A percentile compares a stretch with the other conserved stretches of the same genome.
Conservation (phyloP, 1,140 invertebrate species). For the Drosophila prosaltans region DNA sequence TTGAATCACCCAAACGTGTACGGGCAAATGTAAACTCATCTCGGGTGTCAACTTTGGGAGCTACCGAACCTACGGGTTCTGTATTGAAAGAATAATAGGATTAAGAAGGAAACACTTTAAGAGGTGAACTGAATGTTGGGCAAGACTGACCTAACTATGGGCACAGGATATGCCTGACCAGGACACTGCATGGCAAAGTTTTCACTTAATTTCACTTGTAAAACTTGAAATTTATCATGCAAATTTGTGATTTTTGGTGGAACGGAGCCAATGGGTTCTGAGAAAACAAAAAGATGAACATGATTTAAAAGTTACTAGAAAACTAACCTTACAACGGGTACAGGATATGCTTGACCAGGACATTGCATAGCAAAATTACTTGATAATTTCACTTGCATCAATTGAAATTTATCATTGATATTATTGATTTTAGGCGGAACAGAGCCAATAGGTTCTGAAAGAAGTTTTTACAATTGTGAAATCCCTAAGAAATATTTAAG, state of each 20-base stretch:
- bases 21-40: conserved; percentile 83
- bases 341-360: conserved; percentile 86
- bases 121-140: conserved; percentile 43
- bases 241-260: conserved; percentile 86
- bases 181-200: conserved; percentile 87
- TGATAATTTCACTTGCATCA: conserved; percentile 84
- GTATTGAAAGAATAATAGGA: conserved; percentile 29
- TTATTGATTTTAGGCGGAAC: conserved; percentile 87
- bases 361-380: conserved; percentile 86
- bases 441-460: conserved; percentile 88
- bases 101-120: background rate
- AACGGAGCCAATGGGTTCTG: conserved; percentile 89
- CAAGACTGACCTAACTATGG: conserved; percentile 86
- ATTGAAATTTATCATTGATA: conserved; percentile 85
- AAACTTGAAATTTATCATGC: conserved; percentile 84
- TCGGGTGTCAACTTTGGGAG: conserved; percentile 86
- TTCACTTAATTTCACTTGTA: conserved; percentile 84
- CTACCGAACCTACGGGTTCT: conserved; percentile 89
- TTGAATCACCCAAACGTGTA: conserved; percentile 77
- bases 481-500: background rate
- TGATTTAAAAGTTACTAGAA: background rate
- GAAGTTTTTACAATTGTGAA: background rate
- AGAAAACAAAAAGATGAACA: conserved; percentile 21
- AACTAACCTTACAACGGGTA: conserved; percentile 87
- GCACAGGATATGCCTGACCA: conserved; percentile 87